phyloP scores from a whole-genome alignment of 2,797 vertebrate species.

The Limosa lapponica region DNA sequence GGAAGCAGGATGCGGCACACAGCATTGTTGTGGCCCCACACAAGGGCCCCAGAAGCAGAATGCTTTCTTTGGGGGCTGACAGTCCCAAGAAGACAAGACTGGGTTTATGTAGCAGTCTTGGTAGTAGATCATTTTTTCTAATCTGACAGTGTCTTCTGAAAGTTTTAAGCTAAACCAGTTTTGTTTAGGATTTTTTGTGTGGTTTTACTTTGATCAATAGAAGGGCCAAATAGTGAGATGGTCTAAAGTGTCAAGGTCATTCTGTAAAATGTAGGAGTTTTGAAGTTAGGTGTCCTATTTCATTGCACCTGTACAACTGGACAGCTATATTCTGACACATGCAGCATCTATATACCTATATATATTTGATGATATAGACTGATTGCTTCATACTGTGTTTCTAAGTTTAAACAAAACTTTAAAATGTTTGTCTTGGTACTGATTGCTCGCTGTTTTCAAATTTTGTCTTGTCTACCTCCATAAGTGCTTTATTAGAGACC shows the following conservation, averaged over 20 bases:
- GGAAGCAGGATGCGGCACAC: not conserved
- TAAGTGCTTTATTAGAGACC: not conserved
- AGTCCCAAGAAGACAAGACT: not conserved
- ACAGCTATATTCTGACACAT: not conserved
- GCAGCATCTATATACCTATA: not conserved
- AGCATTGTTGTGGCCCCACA: not conserved
- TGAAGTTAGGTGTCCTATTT: not conserved
- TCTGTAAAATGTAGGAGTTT: not conserved
- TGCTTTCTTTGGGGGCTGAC: not conserved
- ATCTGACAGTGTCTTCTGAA: not conserved
- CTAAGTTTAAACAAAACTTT: not conserved
- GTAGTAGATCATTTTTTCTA: not conserved
- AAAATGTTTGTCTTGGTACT: not conserved
- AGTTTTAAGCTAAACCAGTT: not conserved
- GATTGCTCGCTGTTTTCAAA: not conserved
- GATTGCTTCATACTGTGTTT: not conserved
- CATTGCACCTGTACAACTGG: not conserved
- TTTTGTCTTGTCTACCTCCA: not conserved
- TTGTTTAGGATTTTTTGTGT: not conserved
- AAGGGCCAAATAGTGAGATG: not conserved
- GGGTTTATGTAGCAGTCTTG: not conserved
- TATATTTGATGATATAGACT: not conserved
- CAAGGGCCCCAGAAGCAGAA: not conserved
- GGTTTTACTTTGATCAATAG: not conserved
- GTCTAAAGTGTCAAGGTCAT: not conserved